Percentiles rank a stretch among this genome's conserved stretches.
phyloP scores from a whole-genome alignment of 2,797 vertebrate genomes.

The Eulemur rubriventer region DNA sequence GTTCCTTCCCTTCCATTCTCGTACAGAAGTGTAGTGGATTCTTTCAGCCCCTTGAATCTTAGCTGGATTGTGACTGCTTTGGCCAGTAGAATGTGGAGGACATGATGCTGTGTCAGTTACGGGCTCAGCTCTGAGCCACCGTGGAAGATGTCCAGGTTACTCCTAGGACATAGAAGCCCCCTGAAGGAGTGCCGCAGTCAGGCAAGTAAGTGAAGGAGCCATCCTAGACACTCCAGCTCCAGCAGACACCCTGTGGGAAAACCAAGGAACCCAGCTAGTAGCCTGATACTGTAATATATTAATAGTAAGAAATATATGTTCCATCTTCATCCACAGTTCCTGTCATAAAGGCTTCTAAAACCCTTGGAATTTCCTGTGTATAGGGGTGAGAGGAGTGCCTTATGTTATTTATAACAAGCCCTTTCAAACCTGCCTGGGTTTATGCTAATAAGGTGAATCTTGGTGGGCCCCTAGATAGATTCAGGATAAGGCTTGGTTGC shows the following conservation, averaged over 20 bases:
- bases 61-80: neutral
- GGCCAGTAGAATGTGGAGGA: neutral
- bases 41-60: neutral
- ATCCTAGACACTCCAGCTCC: neutral
- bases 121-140: neutral
- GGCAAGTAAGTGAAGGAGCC: neutral
- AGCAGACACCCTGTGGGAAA: neutral
- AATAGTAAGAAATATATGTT: neutral
- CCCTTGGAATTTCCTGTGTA: neutral
- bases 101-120: neutral
- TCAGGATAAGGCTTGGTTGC: neutral
- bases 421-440: neutral
- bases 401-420: neutral
- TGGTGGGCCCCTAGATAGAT: neutral
- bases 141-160: neutral
- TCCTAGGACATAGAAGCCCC: neutral
- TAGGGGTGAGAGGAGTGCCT: neutral
- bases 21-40: neutral
- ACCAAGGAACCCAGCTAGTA: neutral
- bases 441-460: neutral
- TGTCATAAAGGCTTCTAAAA: neutral
- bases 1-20: neutral
- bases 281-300: neutral
- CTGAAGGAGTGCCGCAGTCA: neutral
- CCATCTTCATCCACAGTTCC: neutral